Conservation (phyloP, 2,888 invertebrate species). For the Rhingia campestris region DNA sequence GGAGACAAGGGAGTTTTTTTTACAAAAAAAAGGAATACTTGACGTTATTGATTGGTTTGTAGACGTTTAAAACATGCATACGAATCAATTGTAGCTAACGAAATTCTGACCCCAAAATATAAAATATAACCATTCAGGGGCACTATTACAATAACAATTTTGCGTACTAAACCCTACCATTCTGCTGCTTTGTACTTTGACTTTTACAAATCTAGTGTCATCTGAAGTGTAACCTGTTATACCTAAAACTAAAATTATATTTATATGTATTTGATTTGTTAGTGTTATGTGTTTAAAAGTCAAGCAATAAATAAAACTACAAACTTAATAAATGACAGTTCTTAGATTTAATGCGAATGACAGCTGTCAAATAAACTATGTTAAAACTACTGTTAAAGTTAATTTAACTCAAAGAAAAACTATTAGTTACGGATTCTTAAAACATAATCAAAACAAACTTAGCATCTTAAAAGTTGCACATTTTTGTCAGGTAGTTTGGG, state of each 20-base stretch:
- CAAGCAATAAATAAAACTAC: background rate
- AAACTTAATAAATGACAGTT: slow-evolving; percentile 14
- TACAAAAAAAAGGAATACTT: no score
- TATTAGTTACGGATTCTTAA: background rate
- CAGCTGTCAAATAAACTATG: background rate
- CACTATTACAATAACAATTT: background rate
- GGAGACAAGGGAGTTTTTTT: no score
- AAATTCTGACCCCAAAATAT: no score
- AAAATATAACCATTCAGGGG: no score
- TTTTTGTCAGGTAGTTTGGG: slow-evolving; percentile 42
- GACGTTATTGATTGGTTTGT: no score
- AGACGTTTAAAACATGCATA: no score
- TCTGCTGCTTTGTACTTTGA: no score
- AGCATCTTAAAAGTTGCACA: slow-evolving; percentile 8
- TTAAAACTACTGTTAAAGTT: background rate
- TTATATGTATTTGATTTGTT: slow-evolving; percentile 21
- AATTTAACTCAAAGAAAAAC: background rate
- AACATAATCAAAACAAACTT: background rate
- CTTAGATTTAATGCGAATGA: background rate
- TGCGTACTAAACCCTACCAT: no score
- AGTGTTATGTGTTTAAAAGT: slow-evolving; percentile 17
- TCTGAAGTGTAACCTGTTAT: background rate
- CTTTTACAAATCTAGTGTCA: background rate
- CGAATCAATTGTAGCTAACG: no score
- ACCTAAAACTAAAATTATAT: background rate